Evolutionary conservation across 1,140 invertebrate genomes (phyloP), one percentile per base, ranked within the genome.

Genomic region (Pristionchus pacificus): DNA sequence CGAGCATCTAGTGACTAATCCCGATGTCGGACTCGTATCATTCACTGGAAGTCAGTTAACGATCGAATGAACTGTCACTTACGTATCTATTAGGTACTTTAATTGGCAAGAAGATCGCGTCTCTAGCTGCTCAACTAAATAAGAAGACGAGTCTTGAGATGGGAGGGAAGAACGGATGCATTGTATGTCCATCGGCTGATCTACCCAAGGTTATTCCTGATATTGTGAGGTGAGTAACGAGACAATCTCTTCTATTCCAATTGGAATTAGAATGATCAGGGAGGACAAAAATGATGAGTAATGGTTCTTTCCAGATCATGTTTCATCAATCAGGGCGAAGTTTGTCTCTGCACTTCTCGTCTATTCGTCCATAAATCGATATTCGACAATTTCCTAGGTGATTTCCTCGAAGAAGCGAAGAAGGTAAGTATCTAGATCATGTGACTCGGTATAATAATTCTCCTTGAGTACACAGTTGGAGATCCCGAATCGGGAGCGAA

Each of bases 121-220:
- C 84, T 59, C 68, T 81, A n/a, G 81, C 85, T 33, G 86, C 87
- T 2, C 83, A 84, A 19, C 74, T 82, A 49, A 84, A 86, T 69
- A 88, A 88, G 70, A 89, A 88, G 79, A 79, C 88, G 0, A 88
- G 87, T 2, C 77, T 89, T 1, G 88, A 89, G 86, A 84, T 89
- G 80, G 88, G 88, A 24, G 88, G 88, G 19, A 89, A 89, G 78
- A 89, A 89, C 83, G 85, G 88, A 15, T 87, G 85, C 13, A 84
- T 89, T 19, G 85, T 89, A 32, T 89, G 88, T 77, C 79, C 78
- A 64, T 87, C 88, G 79, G 85, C 85, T 62, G 84, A 88, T 77
- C 74, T 88, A 2, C 84, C 86, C 0, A 85, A 86, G 73, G 85
- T 85, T 73, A 77, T 89, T 25, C 73, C 83, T 2, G 83, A 83